phyloP scores from a whole-genome alignment of 1,140 invertebrate genomes.

The Ceratosolen solmsi region DNA sequence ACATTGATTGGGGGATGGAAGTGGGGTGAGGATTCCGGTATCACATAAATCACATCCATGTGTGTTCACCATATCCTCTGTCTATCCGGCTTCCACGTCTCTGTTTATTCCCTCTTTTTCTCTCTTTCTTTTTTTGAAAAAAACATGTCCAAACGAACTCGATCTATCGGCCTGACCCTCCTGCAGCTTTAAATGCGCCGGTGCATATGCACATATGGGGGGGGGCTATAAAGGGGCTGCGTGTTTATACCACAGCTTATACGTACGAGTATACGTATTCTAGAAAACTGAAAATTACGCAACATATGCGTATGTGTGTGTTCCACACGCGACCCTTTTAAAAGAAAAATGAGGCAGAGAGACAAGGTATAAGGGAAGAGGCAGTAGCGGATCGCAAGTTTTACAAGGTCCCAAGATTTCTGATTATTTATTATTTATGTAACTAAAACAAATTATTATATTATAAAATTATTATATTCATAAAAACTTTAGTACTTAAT shows the following conservation, averaged over 20 bases:
- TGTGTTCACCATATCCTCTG: conserved; percentile 59
- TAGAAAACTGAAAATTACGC: conserved; percentile 55
- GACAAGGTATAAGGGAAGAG: not conserved
- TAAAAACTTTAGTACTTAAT: too few relatives aligned
- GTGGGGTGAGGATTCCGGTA: conserved; percentile 61
- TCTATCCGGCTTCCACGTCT: conserved; percentile 63
- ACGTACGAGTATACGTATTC: conserved; percentile 2
- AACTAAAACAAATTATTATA: too few relatives aligned
- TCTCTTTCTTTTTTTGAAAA: not conserved
- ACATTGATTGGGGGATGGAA: conserved; percentile 43
- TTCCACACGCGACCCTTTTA: conserved; percentile 28
- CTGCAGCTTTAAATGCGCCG: conserved; percentile 38
- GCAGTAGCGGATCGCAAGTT: conserved; percentile 10
- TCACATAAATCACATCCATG: conserved; percentile 69
- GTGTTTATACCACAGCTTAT: not conserved
- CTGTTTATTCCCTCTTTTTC: conserved; percentile 48
- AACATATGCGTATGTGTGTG: conserved; percentile 53
- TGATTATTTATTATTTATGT: too few relatives aligned
- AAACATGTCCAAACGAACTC: conserved; percentile 26
- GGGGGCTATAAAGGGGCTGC: not conserved
- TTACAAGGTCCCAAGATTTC: not conserved
- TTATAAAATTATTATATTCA: too few relatives aligned
- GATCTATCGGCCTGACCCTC: conserved; percentile 23
- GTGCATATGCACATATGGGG: conserved; percentile 37
- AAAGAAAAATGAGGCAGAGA: not conserved